These are phyloP conservation scores for Porites divaricata DNA, from an alignment of 92 coral and sea anemone genomes.

Conservation along the genomic window DNA sequence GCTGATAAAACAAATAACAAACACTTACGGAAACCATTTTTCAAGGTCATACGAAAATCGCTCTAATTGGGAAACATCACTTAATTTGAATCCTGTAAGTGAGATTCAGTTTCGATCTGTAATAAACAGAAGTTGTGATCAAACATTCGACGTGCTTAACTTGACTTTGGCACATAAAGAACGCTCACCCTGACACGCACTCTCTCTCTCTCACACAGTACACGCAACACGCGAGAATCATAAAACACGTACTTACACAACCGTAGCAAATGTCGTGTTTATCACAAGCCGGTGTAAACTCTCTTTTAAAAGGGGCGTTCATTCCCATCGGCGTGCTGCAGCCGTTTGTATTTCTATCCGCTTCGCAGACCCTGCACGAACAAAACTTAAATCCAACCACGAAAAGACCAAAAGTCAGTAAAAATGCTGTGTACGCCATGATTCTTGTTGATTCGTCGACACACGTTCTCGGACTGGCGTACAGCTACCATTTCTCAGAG, in stretches of 20 bases:
- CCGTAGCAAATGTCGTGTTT: conserved; percentile 99
- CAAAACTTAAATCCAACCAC: conserved; percentile 11
- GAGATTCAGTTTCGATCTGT: background rate
- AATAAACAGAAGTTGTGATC: background rate
- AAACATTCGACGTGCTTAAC: background rate
- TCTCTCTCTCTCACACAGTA: background rate
- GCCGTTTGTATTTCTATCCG: conserved; percentile 88
- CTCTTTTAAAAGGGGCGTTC: conserved; percentile 86
- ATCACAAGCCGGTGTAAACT: conserved; percentile 93
- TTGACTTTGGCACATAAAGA: background rate
- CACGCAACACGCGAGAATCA: background rate
- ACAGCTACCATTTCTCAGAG: conserved; percentile 26
- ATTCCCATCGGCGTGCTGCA: conserved; percentile 97
- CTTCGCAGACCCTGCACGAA: conserved; percentile 74
- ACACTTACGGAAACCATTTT: no score
- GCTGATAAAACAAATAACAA: no score
- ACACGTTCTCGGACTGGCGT: conserved; percentile 4
- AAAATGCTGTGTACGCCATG: conserved; percentile 20
- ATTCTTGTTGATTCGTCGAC: conserved; percentile 2
- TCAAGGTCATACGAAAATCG: no score
- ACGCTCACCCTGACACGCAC: background rate
- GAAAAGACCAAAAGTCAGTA: conserved; percentile 13
- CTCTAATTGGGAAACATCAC: background rate
- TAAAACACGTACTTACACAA: conserved; percentile 85
- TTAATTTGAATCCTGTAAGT: background rate